phyloP scores from a whole-genome alignment of 2,888 invertebrate species.

The Cotesia congregata region DNA sequence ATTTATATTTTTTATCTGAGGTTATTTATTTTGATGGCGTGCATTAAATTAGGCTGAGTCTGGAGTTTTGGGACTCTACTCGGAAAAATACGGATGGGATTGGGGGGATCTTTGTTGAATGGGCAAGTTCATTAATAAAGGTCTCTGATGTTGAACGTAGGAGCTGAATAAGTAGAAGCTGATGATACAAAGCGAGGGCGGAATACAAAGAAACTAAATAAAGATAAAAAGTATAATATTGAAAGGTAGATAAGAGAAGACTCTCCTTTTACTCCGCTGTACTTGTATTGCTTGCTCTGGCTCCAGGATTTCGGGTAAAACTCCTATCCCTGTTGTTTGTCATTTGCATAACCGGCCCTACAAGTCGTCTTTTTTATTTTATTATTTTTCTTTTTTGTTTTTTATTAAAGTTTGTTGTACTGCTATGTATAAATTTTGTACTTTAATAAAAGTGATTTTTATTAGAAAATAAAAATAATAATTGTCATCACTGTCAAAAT shows the following conservation, averaged over 20 bases:
- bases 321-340: slow-evolving; percentile 45
- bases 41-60: neutral
- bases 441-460: too few relatives aligned
- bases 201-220: slow-evolving; percentile 24
- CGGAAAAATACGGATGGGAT: too few relatives aligned
- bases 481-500: too few relatives aligned
- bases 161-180: slow-evolving; percentile 33
- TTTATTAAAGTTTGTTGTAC: too few relatives aligned
- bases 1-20: neutral
- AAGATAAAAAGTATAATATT: slow-evolving; percentile 32
- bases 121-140: slow-evolving; percentile 31
- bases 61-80: neutral
- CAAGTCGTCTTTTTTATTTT: slow-evolving; percentile 47
- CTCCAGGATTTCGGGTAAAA: slow-evolving; percentile 46
- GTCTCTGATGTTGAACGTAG: neutral
- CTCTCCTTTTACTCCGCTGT: too few relatives aligned
- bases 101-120: slow-evolving; percentile 7
- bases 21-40: neutral
- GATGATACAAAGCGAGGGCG: slow-evolving; percentile 27
- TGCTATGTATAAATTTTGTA: too few relatives aligned
- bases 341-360: slow-evolving; percentile 56
- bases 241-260: slow-evolving; percentile 39
- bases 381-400: neutral
- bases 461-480: too few relatives aligned
- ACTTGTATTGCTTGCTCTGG: slow-evolving; percentile 15